phyloP scores from a whole-genome alignment of 1,140 invertebrate genomes.

The Achroia grisella region DNA sequence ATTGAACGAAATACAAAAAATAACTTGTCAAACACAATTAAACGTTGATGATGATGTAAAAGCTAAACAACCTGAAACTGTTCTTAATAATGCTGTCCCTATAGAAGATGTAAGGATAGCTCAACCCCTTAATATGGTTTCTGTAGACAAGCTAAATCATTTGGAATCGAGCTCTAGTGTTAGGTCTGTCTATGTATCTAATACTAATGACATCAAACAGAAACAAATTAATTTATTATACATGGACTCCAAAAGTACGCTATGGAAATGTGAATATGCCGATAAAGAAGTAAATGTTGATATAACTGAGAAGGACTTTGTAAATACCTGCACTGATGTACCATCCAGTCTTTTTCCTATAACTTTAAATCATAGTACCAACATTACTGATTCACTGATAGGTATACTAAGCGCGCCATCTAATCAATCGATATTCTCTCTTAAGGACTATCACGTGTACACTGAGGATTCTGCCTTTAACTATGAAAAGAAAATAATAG shows the following conservation, averaged over 20 bases:
- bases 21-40: slow-evolving; percentile 36
- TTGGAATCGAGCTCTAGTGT: slow-evolving; percentile 27
- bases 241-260: too few relatives aligned
- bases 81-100: slow-evolving; percentile 24
- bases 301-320: slow-evolving; percentile 16
- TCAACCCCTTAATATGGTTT: slow-evolving; percentile 21
- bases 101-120: slow-evolving; percentile 18
- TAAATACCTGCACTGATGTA: slow-evolving; percentile 32
- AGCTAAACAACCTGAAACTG: slow-evolving; percentile 25
- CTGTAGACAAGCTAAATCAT: slow-evolving; percentile 24
- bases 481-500: slow-evolving; percentile 13
- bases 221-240: neutral
- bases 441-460: slow-evolving; percentile 20
- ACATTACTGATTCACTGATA: slow-evolving; percentile 23
- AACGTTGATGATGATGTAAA: slow-evolving; percentile 7
- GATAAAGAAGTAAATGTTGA: slow-evolving; percentile 44
- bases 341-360: slow-evolving; percentile 29
- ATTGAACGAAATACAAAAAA: slow-evolving; percentile 58
- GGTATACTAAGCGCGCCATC: slow-evolving; percentile 28
- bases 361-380: slow-evolving; percentile 21
- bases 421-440: slow-evolving; percentile 23
- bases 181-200: slow-evolving; percentile 24
- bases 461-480: slow-evolving; percentile 9
- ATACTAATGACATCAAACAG: slow-evolving; percentile 12
- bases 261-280: too few relatives aligned